Base-by-base conservation (phyloP, 2,797 vertebrate genomes). In the Acestrorhynchus altus region DNA sequence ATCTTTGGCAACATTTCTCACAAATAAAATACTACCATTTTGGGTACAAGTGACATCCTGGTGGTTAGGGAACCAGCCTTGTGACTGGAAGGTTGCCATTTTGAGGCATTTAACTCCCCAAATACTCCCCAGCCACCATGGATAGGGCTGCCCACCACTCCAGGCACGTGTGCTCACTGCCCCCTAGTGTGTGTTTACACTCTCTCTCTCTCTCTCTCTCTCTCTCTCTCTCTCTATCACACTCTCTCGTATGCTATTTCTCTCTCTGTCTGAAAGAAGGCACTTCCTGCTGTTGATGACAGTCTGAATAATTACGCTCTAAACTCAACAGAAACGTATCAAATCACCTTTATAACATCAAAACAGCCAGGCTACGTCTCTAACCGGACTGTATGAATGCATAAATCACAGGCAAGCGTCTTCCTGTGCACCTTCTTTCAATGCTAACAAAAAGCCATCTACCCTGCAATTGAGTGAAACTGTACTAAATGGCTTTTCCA, bases 401-500 rank as follows among this genome's bases (percentile, higher is more conserved):
- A 57, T 18, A 72, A 66, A 72, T 57, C 52, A 49, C 52, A 75
- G 59, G 24, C 44, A 71, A 52, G 35, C 35, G 68, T 70, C 65
- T 75, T 56, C 66, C 66, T 47, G n/a, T n/a, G 57, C 78, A 75
- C 65, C 56, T 54, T 79, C 39, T 64, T 79, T 78, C 70, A 60
- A 13, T 42, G 39, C 72, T 65, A 77, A 77, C 67, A 57, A 76
- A 76, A 81, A 77, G 60, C 64, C 44, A 20, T 76, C 68, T 51
- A 59, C 31, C 56, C 66, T 31, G 60, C 65, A 66, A 80, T 78
- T 78, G 75, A 83, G 74, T 73, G 80, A 76, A 80, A 83, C 71
- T 72, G 80, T 70, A 76, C 57, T 63, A 78, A 82, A 83, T 80
- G 71, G 77, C 74, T 80, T 80, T 85, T 72, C 77, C 82, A 78